These are phyloP conservation scores for Acridotheres tristis DNA, from an alignment of 2,797 vertebrate species.

Conservation along the genomic window DNA sequence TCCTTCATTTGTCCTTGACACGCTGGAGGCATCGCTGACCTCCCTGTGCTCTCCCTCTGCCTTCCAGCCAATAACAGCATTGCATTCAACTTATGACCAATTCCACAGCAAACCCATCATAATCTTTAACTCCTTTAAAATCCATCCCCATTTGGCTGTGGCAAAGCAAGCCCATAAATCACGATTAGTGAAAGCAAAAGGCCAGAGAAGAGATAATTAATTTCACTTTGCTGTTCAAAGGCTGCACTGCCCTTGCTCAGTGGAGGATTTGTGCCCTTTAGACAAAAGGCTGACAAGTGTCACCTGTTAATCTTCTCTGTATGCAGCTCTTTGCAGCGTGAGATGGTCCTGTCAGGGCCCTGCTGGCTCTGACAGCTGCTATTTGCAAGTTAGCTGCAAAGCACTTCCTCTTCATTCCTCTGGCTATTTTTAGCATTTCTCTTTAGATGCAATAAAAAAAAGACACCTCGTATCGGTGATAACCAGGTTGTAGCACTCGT, in stretches of 20 bases:
- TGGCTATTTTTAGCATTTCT: conserved; percentile 33
- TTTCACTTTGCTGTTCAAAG: neutral
- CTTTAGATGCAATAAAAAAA: neutral
- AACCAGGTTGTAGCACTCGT: neutral
- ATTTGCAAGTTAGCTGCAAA: conserved; percentile 32
- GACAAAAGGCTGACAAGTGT: conserved; percentile 11
- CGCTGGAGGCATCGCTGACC: neutral
- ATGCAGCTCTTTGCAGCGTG: neutral
- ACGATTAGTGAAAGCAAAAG: neutral
- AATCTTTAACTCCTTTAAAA: conserved; percentile 30
- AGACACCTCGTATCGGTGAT: rapidly evolving
- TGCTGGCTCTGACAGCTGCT: conserved; percentile 15
- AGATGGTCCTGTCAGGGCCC: neutral
- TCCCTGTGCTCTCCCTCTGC: neutral
- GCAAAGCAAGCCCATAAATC: conserved; percentile 16
- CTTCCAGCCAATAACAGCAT: neutral
- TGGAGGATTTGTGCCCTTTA: neutral
- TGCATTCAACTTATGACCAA: neutral
- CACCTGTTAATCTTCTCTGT: conserved; percentile 27
- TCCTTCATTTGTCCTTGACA: conserved; percentile 23
- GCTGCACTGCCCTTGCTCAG: neutral
- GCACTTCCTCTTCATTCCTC: neutral
- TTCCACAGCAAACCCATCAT: neutral
- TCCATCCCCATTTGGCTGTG: neutral
- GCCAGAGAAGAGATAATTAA: conserved; percentile 4